A percentile compares a stretch with the other conserved stretches of the same genome.
phyloP scores from a whole-genome alignment of 2,888 invertebrate genomes.

The Microdon myrmicae region DNA sequence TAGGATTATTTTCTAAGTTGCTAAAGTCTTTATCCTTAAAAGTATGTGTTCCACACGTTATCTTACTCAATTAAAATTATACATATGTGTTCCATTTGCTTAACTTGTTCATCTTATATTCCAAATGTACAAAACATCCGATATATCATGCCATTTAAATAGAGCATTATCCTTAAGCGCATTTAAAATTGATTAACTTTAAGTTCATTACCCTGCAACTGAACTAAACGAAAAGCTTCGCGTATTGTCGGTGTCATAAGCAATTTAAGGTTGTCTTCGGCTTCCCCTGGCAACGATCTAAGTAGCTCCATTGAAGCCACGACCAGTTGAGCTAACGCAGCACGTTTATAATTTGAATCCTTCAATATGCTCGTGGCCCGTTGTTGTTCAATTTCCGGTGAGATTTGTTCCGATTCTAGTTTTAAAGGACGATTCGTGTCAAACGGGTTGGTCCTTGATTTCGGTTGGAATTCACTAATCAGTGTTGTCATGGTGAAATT shows the following conservation, averaged over 20 bases:
- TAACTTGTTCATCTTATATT: too few relatives aligned
- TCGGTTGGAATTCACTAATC: conserved; percentile 66
- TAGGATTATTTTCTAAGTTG: background rate
- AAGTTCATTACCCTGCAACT: conserved; percentile 66
- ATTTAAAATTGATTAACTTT: conserved; percentile 67
- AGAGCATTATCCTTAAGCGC: conserved; percentile 53
- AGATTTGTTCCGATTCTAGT: conserved; percentile 72
- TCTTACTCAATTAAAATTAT: too few relatives aligned
- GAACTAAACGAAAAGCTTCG: conserved; percentile 66
- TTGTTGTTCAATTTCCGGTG: conserved; percentile 86
- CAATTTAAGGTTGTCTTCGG: conserved; percentile 68
- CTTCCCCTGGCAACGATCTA: conserved; percentile 72
- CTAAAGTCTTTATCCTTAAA: too few relatives aligned
- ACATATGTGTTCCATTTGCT: too few relatives aligned
- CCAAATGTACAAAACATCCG: conserved; percentile 5
- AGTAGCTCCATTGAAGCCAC: conserved; percentile 85
- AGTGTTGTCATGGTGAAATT: conserved; percentile 66
- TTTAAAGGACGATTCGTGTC: conserved; percentile 66
- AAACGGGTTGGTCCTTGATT: conserved; percentile 65
- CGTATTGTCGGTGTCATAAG: conserved; percentile 67
- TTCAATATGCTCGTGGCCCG: conserved; percentile 83
- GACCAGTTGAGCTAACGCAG: conserved; percentile 86
- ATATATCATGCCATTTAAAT: conserved; percentile 1
- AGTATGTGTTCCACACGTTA: too few relatives aligned
- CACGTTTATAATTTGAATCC: conserved; percentile 87